Evolutionary conservation across 2,888 invertebrate genomes (phyloP), one percentile per base, ranked within the genome.

Genomic region (Trilocha varians): DNA sequence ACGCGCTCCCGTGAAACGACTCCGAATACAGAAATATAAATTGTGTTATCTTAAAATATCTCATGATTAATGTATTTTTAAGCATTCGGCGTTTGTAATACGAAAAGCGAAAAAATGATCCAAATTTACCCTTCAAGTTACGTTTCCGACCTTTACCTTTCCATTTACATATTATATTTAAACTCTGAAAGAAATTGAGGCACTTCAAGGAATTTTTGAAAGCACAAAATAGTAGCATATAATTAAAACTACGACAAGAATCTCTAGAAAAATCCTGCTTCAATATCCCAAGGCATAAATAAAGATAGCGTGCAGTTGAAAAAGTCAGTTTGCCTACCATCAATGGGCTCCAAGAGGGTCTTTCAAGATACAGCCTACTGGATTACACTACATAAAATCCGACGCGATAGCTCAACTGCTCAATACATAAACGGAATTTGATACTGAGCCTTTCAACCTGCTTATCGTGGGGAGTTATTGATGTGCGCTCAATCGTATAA

Each of bases 371-470:
- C 32, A 14, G n/a, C 15, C 14, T 11, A 38, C 3, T 38, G 38
- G 18, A 38, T 13, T 38, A 32, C 25, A 25, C 25, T 25, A 25
- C n/a, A 38, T 32, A 38, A 32, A 38, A 18, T 13, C 32, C 11
- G 25, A 25, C 25, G 25, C 25, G 38, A 14, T 38, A 38, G 13
- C 32, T 38, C 25, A 25, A 14, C 25, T 25, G 13, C 32, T 38
- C 38, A 25, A 14, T 38, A n/a, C 14, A 15, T 32, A 38, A 38
- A 38, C n/a, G 3, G 11, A 14, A 38, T 8, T 9, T 25, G 13
- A 32, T 18, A 38, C 38, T 5, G 25, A 25, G 38, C 11, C 25
- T 15, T 32, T 38, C 38, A 38, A 38, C 25, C 14, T 38, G 38
- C 8, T 38, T 38, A 32, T n/a, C 32, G 14, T n/a, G 3, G 13